Evolutionary conservation across 2,797 vertebrate species (phyloP), one percentile per base, ranked within the genome.

Genomic region (Macropodus opercularis): DNA sequence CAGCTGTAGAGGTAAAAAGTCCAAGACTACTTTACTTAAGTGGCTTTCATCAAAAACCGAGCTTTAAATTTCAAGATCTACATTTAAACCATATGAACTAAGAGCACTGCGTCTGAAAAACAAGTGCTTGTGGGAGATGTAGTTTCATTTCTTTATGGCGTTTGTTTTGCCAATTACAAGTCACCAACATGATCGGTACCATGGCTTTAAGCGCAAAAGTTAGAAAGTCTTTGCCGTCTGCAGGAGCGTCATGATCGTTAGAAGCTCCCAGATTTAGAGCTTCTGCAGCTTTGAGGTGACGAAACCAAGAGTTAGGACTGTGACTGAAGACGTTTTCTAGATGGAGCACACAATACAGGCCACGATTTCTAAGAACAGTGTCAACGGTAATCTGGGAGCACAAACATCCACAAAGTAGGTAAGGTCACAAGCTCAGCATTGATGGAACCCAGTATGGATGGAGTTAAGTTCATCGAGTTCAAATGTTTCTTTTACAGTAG

Each of bases 181-280:
- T 63, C 21, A 40, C 35, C 22, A 26, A 5, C 9, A 11, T 17
- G 51, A 27, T 27, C 3, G 21, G n/a, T 24, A 1, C 52, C 60
- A 50, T 43, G 31, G 44, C 24, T 31, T 63, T 7, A 61, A 63
- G 71, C 70, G 70, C 73, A 70, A 63, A 72, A 66, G 51, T 63
- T 60, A 63, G 22, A 70, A 60, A 62, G 32, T 15, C 21, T 36
- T 3, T n/a, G 2, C n/a, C 61, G 34, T 36, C 49, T 51, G 8
- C 12, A 19, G 43, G 19, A n/a, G n/a, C n/a, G n/a, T 13, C 13
- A 34, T 5, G 10, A 32, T 41, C 5, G 35, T 29, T 10, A 43
- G 10, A 52, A 50, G 18, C 32, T 7, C 17, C 7, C 9, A 19
- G 26, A 50, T 49, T 49, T 31, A 26, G 23, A 44, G 18, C 23